Percentiles rank a stretch among this genome's conserved stretches.
These are phyloP conservation scores for Druceiella hillmani DNA, from an alignment of 2,888 invertebrate species.

Conservation along the genomic window DNA sequence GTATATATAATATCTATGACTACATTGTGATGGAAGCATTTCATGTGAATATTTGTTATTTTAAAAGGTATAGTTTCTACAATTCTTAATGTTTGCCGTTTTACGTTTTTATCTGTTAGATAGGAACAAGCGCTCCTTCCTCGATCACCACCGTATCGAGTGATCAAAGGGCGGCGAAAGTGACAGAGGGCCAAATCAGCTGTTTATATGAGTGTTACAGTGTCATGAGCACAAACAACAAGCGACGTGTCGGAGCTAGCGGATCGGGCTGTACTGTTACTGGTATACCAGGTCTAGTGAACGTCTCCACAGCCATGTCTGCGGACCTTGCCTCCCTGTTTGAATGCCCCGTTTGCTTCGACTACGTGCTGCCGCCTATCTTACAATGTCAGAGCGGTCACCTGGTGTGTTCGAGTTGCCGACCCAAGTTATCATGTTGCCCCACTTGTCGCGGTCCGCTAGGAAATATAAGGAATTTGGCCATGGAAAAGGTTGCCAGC, in stretches of 20 bases:
- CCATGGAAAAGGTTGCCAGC: conserved; percentile 99
- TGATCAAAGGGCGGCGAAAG: too few relatives aligned
- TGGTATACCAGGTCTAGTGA: conserved; percentile 43
- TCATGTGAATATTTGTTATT: too few relatives aligned
- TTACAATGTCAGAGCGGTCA: conserved; percentile 98
- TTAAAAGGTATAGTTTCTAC: too few relatives aligned
- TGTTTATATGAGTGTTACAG: conserved; percentile 45
- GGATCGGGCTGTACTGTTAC: conserved; percentile 45
- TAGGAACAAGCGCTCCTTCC: too few relatives aligned
- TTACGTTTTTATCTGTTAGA: too few relatives aligned
- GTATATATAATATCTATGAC: too few relatives aligned
- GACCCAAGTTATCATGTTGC: conserved; percentile 95
- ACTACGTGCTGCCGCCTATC: conserved; percentile 98
- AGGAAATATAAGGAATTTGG: conserved; percentile 95
- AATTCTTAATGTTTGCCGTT: too few relatives aligned
- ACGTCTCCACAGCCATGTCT: conserved; percentile 63
- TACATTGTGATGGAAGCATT: too few relatives aligned
- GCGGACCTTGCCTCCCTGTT: conserved; percentile 88
- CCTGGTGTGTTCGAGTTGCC: conserved; percentile 94
- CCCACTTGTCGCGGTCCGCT: conserved; percentile 97
- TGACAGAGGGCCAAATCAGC: too few relatives aligned
- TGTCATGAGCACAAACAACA: conserved; percentile 53
- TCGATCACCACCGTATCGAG: too few relatives aligned
- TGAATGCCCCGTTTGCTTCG: conserved; percentile 97
- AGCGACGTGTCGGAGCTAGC: conserved; percentile 48